These are phyloP conservation scores for Psammodynastes pulverulentus DNA, from an alignment of 2,113 vertebrate species.

Conservation along the genomic window DNA sequence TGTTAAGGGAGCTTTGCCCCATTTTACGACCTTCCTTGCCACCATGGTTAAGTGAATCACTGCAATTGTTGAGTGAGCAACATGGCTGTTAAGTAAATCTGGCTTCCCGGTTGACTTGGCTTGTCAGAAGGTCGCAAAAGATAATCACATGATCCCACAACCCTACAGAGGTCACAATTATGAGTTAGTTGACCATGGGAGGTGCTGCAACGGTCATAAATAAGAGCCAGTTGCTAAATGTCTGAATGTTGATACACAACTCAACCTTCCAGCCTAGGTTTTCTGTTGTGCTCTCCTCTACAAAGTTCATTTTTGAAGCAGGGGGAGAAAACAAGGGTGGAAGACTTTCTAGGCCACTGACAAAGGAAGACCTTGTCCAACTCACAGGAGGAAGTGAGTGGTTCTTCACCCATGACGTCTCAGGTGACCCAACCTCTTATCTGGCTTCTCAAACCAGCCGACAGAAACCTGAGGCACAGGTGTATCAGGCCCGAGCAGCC, in stretches of 20 bases:
- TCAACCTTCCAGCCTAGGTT: too few species aligned
- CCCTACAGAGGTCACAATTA: too few species aligned
- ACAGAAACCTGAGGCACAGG: neutral
- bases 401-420: neutral
- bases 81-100: too few species aligned
- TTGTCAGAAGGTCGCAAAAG: too few species aligned
- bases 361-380: accelerated
- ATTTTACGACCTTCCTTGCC: too few species aligned
- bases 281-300: neutral
- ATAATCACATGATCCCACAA: too few species aligned
- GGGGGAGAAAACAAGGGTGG: too few species aligned
- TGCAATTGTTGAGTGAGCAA: too few species aligned
- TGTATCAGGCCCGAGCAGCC: neutral
- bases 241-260: neutral
- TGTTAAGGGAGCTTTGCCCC: too few species aligned
- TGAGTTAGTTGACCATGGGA: neutral
- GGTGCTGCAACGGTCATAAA: neutral
- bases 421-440: accelerated
- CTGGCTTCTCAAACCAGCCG: neutral
- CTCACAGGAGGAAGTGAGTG: neutral
- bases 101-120: too few species aligned
- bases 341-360: neutral
- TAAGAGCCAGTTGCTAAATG: neutral
- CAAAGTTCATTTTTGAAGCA: neutral
- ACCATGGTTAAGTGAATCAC: too few species aligned